Base-by-base conservation (phyloP, 2,113 vertebrate species). In the Tretioscincus oriximinensis region DNA sequence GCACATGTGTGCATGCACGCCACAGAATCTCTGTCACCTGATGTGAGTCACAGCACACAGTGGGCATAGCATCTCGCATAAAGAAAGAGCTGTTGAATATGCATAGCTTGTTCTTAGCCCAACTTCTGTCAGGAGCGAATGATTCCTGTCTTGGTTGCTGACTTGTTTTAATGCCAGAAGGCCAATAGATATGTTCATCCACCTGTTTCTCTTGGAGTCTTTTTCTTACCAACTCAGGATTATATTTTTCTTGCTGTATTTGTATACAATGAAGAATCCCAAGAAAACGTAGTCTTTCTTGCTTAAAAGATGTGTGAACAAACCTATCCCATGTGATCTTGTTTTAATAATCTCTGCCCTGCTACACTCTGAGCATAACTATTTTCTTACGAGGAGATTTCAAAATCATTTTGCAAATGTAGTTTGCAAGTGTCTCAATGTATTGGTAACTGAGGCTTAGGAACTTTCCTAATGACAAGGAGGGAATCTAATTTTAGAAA, bases 81-180 rank as follows among this genome's bases (percentile, higher is more conserved):
- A 74, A 80, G 73, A 84, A 83, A 81, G 82, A 82, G 12, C 88
- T 83, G 86, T 74, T 73, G 54, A 76, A 87, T 85, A 85, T 83
- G 75, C 80, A 83, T 84, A 89, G 84, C 71, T 79, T 81, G 86
- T 76, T 66, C 72, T 76, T 2, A 0, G 58, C 41, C 61, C 31
- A 0, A 0, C 64, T 29, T 67, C 73, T 78, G 0, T 35, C 5
- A 58, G 83, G 63, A 10, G 64, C 26, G 0, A 0, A 0, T 51
- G 60, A 64, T 22, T 72, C 4, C 18, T 3, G 29, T 24, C 63
- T 29, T 20, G 73, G 58, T 31, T 65, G 28, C n/a, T 20, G 28
- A 47, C 61, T 69, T 0, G 0, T 1, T 76, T 77, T 75, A 47
- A 60, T 73, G 29, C 66, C 5, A 74, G 64, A 31, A 64, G 61